Evolutionary conservation across 2,888 invertebrate species (phyloP).

Genomic region (Limnephilus marmoratus): DNA sequence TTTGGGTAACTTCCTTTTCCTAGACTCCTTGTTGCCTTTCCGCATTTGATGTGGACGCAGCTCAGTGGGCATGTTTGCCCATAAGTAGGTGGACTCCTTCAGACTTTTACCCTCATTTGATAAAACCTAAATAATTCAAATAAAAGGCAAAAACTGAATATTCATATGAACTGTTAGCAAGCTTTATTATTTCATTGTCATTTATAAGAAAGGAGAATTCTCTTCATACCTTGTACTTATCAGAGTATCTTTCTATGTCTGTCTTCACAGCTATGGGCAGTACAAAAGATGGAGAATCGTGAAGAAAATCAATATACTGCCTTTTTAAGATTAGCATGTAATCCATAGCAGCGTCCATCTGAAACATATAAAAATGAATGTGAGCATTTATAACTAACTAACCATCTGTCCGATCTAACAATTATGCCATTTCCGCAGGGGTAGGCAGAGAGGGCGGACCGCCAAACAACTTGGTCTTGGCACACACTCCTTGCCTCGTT

Average conservation of each 20-base stretch:
- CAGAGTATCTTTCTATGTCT: constrained; percentile 78
- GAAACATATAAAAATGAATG: background rate
- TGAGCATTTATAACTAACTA: background rate
- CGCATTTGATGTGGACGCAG: constrained; percentile 76
- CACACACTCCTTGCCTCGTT: too few relatives aligned
- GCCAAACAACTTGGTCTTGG: too few relatives aligned
- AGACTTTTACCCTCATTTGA: constrained; percentile 75
- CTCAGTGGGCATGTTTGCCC: constrained; percentile 81
- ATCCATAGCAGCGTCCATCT: constrained; percentile 78
- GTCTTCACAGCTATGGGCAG: constrained; percentile 75
- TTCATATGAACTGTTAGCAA: background rate
- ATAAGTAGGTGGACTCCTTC: constrained; percentile 76
- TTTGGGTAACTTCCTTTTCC: constrained; percentile 66
- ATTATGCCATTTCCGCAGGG: too few relatives aligned
- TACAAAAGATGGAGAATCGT: constrained; percentile 81
- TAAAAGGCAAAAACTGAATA: background rate
- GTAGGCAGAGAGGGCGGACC: too few relatives aligned
- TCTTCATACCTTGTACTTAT: constrained; percentile 74
- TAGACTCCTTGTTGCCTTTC: constrained; percentile 69
- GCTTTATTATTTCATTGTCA: background rate
- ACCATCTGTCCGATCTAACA: too few relatives aligned
- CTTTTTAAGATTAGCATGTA: constrained; percentile 85
- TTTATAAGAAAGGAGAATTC: background rate
- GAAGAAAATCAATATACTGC: constrained; percentile 84
- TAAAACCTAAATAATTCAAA: constrained; percentile 68